Evolutionary conservation across 2,888 invertebrate species (phyloP).

Genomic region (Perizoma affinitatum): DNA sequence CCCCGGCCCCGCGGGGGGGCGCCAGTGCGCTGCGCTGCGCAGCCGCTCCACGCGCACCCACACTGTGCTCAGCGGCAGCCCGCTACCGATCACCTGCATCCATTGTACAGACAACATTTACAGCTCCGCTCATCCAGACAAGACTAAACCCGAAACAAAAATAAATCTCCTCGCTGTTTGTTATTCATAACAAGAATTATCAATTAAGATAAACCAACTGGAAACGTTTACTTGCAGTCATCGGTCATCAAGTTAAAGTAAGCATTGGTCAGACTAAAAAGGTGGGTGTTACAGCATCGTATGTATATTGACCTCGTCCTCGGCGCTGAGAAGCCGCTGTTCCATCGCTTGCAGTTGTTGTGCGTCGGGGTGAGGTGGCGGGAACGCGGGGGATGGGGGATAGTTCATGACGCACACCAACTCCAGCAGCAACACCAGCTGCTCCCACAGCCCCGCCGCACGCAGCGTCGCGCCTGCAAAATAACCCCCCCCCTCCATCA

Average conservation of each 20-base stretch:
- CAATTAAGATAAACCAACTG: no score
- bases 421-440: conserved; percentile 88
- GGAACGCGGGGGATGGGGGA: conserved; percentile 58
- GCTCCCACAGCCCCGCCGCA: conserved; percentile 89
- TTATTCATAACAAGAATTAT: no score
- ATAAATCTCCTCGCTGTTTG: no score
- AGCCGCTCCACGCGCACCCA: conserved; percentile 91
- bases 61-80: conserved; percentile 88
- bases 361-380: conserved; percentile 40
- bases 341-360: conserved; percentile 26
- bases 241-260: no score
- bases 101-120: no score
- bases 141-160: no score
- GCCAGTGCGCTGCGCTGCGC: conserved; percentile 89
- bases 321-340: conserved; percentile 43
- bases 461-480: conserved; percentile 71
- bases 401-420: conserved; percentile 88
- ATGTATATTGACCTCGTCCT: conserved; percentile 37
- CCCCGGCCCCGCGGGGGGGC: conserved; percentile 82
- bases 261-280: no score
- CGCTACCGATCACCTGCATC: conserved; percentile 65
- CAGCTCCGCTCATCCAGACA: no score
- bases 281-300: no score
- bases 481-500: no score
- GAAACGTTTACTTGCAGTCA: no score